phyloP scores from a whole-genome alignment of 1,140 invertebrate species.

The Lasioglossum baleicum region DNA sequence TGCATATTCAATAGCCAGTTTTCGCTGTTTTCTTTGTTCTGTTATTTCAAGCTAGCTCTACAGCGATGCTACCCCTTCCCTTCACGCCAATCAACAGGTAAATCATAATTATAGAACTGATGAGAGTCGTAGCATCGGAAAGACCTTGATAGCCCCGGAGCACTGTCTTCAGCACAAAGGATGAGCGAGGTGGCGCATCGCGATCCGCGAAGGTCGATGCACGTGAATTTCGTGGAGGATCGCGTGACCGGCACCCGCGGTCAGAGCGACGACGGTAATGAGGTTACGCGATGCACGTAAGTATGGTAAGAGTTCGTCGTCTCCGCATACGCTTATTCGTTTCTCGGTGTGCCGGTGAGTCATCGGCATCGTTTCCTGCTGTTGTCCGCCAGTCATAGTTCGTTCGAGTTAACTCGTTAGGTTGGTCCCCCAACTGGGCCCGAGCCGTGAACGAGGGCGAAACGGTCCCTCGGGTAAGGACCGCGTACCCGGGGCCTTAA shows the following conservation, averaged over 20 bases:
- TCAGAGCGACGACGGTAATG: conserved; percentile 50
- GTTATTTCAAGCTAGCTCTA: not conserved
- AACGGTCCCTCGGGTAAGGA: conserved; percentile 22
- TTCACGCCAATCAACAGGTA: not conserved
- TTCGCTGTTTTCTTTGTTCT: not conserved
- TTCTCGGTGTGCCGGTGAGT: conserved; percentile 65
- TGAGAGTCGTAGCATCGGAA: not conserved
- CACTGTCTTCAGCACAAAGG: not conserved
- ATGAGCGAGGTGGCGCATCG: not conserved
- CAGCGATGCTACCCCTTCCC: no score
- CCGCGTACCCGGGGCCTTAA: conserved; percentile 18
- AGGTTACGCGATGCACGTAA: conserved; percentile 65
- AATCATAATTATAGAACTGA: not conserved
- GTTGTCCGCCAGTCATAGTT: conserved; percentile 12
- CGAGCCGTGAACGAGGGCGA: not conserved
- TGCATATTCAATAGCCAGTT: no score
- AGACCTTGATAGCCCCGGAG: not conserved
- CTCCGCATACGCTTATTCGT: conserved; percentile 51
- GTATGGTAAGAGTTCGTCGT: conserved; percentile 47
- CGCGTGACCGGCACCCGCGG: conserved; percentile 21
- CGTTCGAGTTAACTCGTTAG: conserved; percentile 34
- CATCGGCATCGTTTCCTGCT: conserved; percentile 68
- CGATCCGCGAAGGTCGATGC: conserved; percentile 32
- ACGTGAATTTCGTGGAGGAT: conserved; percentile 30
- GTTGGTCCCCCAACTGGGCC: not conserved